A percentile compares a stretch with the other conserved stretches of the same genome.
These are phyloP conservation scores for Parnassius apollo DNA, from an alignment of 2,888 invertebrate genomes.

Conservation along the genomic window DNA sequence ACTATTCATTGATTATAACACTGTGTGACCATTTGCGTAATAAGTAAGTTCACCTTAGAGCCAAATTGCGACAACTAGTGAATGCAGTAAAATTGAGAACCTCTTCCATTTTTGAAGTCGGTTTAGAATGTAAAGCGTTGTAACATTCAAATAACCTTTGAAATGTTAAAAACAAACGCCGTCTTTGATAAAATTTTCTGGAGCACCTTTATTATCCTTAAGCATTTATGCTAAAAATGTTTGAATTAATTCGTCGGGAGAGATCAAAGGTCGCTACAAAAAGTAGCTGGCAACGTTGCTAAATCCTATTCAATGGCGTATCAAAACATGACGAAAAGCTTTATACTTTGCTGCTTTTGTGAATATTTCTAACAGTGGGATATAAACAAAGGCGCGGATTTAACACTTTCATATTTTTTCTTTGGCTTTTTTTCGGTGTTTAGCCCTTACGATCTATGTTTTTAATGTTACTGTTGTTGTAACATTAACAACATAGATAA, in stretches of 20 bases:
- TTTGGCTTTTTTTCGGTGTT: not conserved
- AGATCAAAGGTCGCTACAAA: conserved; percentile 12
- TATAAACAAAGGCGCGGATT: conserved; percentile 20
- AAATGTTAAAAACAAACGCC: not conserved
- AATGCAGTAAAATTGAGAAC: too few species aligned
- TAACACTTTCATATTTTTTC: conserved; percentile 19
- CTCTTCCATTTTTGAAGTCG: too few species aligned
- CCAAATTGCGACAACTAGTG: too few species aligned
- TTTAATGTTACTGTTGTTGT: too few species aligned
- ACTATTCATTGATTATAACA: too few species aligned
- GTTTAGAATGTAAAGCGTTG: too few species aligned
- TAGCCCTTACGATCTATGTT: not conserved
- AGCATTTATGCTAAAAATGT: conserved; percentile 10
- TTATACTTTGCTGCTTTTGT: conserved; percentile 13
- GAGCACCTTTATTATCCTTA: not conserved
- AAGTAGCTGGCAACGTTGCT: conserved; percentile 7
- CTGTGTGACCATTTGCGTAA: too few species aligned
- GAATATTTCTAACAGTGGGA: conserved; percentile 21
- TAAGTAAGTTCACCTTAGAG: too few species aligned
- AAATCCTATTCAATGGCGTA: conserved; percentile 22
- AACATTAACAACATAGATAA: too few species aligned
- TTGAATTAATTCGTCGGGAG: conserved; percentile 7
- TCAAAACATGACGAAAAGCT: conserved; percentile 15
- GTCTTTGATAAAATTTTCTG: not conserved
- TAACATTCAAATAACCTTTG: not conserved